Conservation (phyloP, 1,140 invertebrate genomes). For the Drosophila grimshawi region DNA sequence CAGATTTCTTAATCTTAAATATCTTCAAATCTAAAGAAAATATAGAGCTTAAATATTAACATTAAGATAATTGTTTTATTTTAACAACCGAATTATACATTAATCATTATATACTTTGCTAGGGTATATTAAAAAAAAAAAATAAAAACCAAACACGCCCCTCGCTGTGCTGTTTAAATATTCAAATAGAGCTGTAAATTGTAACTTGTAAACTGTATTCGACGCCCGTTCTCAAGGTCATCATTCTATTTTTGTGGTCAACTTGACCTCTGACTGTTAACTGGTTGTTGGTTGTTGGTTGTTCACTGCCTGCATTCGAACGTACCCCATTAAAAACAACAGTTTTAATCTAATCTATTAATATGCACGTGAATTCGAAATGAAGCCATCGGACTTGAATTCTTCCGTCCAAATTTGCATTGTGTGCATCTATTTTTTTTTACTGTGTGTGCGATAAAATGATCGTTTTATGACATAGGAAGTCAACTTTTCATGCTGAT, state of each 20-base stretch:
- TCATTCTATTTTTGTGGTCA: constrained; percentile 43
- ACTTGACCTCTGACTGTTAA: constrained; percentile 45
- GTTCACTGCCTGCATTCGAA: constrained; percentile 49
- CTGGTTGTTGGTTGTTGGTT: constrained; percentile 32
- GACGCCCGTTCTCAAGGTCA: constrained; percentile 75
- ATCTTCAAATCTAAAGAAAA: no score
- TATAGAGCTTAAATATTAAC: no score
- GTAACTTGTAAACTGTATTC: constrained; percentile 64
- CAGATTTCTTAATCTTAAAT: no score
- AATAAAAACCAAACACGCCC: constrained; percentile 22
- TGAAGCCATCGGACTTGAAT: constrained; percentile 17
- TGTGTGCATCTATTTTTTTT: constrained; percentile 15
- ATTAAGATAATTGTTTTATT: neutral
- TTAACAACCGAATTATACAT: no score
- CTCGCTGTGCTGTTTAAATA: constrained; percentile 62
- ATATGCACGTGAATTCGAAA: constrained; percentile 52
- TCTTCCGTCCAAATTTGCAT: constrained; percentile 4
- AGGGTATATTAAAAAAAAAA: constrained; percentile 12
- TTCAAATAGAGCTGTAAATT: constrained; percentile 74
- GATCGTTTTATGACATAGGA: constrained; percentile 34
- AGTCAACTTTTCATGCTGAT: constrained; percentile 18
- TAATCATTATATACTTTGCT: neutral
- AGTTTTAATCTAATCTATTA: constrained; percentile 46
- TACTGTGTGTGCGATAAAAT: neutral
- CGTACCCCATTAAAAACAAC: constrained; percentile 49